A percentile compares a stretch with the other conserved stretches of the same genome.
Evolutionary conservation across 2,797 vertebrate species (phyloP).

Genomic region (Scyliorhinus canicula): DNA sequence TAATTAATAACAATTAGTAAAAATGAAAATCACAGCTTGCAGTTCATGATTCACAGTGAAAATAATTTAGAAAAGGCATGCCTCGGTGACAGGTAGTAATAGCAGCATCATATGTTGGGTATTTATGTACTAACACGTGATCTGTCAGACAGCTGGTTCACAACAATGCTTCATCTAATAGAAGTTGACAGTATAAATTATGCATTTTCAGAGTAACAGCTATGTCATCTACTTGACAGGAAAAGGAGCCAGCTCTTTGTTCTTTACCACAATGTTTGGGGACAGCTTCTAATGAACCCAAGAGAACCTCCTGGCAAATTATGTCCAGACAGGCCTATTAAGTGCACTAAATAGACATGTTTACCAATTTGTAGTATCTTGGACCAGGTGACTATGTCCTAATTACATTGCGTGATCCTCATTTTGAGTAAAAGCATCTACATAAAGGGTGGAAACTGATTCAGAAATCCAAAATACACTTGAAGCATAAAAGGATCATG

Average conservation of each 20-base stretch:
- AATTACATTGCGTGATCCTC: neutral
- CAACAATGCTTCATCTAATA: constrained; percentile 16
- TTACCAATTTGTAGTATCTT: constrained; percentile 3
- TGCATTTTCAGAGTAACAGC: constrained; percentile 7
- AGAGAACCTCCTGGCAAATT: neutral
- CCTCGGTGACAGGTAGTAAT: neutral
- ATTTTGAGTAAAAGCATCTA: neutral
- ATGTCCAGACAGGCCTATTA: neutral
- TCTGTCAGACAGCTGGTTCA: neutral
- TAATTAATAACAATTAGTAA: neutral
- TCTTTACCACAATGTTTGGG: neutral
- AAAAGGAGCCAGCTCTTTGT: neutral
- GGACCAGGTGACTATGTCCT: neutral
- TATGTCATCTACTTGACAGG: neutral
- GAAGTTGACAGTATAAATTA: neutral
- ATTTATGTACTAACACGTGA: neutral
- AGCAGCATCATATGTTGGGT: neutral
- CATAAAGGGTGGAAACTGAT: neutral
- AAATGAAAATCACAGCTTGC: constrained; percentile 10
- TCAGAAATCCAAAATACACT: neutral
- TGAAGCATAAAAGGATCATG: neutral
- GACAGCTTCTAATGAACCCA: neutral
- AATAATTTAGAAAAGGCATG: neutral
- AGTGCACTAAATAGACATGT: neutral
- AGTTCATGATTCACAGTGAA: neutral